A percentile compares a stretch with the other conserved stretches of the same genome.
Evolutionary conservation across 2,888 invertebrate genomes (phyloP).

Genomic region (Sesamia inferens): DNA sequence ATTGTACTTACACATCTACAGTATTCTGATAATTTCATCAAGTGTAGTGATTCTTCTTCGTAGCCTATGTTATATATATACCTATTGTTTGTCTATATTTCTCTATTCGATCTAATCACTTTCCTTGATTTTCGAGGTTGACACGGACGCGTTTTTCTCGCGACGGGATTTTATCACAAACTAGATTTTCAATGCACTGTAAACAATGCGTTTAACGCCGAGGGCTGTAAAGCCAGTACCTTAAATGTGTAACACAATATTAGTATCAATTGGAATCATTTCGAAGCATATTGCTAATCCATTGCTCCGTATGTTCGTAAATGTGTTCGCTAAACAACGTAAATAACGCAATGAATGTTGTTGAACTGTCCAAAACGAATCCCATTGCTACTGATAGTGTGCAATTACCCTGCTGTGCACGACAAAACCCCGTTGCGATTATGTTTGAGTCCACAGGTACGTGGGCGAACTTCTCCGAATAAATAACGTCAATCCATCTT

Average conservation of each 20-base stretch:
- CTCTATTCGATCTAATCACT: constrained; percentile 10
- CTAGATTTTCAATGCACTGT: background rate
- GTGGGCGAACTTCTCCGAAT: background rate
- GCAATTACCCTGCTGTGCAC: background rate
- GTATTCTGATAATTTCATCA: constrained; percentile 24
- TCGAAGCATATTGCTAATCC: too few species aligned
- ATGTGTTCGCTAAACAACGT: too few species aligned
- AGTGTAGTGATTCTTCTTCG: background rate
- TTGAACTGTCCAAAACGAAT: too few species aligned
- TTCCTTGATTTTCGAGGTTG: constrained; percentile 6
- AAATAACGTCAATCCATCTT: constrained; percentile 13
- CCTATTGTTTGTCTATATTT: constrained; percentile 15
- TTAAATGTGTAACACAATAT: too few species aligned
- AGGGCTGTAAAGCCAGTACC: background rate
- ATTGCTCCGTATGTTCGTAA: too few species aligned
- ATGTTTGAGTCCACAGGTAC: background rate
- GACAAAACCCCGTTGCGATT: background rate
- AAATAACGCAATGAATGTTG: too few species aligned
- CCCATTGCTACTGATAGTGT: too few species aligned
- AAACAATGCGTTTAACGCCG: background rate
- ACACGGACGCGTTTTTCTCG: background rate
- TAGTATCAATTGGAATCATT: too few species aligned
- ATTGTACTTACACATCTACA: constrained; percentile 27
- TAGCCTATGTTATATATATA: background rate
- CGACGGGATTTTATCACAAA: background rate